phyloP scores from a whole-genome alignment of 1,140 invertebrate genomes.

The Drosophila ercepeae region DNA sequence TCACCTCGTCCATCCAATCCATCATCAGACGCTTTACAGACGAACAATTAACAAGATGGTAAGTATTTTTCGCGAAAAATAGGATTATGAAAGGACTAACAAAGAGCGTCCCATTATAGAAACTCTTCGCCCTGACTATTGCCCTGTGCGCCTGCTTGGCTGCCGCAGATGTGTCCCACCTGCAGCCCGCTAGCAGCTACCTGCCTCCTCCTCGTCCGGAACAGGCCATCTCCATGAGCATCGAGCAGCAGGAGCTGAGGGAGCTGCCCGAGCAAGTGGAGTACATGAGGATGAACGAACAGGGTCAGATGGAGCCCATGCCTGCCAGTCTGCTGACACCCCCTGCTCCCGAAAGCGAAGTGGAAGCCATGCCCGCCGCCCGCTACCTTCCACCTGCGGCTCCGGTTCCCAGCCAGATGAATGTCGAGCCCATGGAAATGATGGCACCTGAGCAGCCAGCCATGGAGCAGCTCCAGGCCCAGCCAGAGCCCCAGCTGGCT shows the following conservation, averaged over 20 bases:
- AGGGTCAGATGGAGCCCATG: constrained; percentile 53
- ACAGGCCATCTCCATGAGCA: constrained; percentile 62
- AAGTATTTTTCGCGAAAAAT: constrained; percentile 33
- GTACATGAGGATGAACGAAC: constrained; percentile 52
- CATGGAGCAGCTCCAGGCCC: constrained; percentile 25
- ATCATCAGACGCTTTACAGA: constrained; percentile 55
- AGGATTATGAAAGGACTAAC: constrained; percentile 1
- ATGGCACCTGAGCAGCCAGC: constrained; percentile 16
- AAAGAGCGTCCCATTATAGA: constrained; percentile 18
- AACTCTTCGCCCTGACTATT: constrained; percentile 43
- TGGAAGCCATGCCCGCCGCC: constrained; percentile 35
- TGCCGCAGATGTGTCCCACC: constrained; percentile 74
- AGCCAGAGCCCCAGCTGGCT: constrained; percentile 31
- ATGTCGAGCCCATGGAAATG: constrained; percentile 43
- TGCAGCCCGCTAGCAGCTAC: constrained; percentile 54
- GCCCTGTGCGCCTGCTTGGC: constrained; percentile 60
- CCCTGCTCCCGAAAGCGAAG: constrained; percentile 36
- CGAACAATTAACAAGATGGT: constrained; percentile 61
- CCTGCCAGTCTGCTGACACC: constrained; percentile 63
- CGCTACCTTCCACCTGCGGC: constrained; percentile 56
- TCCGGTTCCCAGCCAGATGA: constrained; percentile 5
- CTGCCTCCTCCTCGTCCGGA: constrained; percentile 64
- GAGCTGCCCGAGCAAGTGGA: constrained; percentile 77
- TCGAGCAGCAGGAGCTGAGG: constrained; percentile 71
- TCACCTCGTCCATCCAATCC: constrained; percentile 12